Evolutionary conservation across 1,140 invertebrate species (phyloP).

Genomic region (Papilio aristodemus): DNA sequence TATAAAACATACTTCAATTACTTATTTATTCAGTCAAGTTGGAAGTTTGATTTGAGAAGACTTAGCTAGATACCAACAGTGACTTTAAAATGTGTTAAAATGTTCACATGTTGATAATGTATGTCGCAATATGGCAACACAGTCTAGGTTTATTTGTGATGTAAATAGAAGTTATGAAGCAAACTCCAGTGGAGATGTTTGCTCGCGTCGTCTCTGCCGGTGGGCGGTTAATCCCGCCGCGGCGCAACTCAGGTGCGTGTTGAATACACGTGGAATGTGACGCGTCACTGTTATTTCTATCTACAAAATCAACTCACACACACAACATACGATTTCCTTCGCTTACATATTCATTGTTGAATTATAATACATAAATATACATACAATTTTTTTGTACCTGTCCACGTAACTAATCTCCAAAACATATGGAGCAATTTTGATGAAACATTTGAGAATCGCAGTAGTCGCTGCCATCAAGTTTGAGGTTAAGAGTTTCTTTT

Average conservation of each 20-base stretch:
- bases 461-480: no score
- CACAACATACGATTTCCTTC: no score
- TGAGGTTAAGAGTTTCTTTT: no score
- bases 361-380: not conserved
- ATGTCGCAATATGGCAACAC: slow-evolving; percentile 35
- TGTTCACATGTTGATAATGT: not conserved
- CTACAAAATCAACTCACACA: slow-evolving; percentile 26
- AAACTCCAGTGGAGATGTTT: slow-evolving; percentile 44
- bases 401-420: no score
- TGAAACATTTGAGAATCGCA: no score
- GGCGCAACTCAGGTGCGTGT: slow-evolving; percentile 50
- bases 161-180: slow-evolving; percentile 48
- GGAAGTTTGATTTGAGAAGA: no score
- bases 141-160: slow-evolving; percentile 43
- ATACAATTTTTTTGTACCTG: not conserved
- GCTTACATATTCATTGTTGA: not conserved
- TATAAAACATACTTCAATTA: no score
- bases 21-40: no score
- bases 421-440: no score
- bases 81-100: not conserved
- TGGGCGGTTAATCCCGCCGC: slow-evolving; percentile 51
- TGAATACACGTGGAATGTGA: slow-evolving; percentile 41
- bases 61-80: no score
- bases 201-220: slow-evolving; percentile 36
- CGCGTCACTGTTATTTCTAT: slow-evolving; percentile 40